These are phyloP conservation scores for Polydesmus complanatus DNA, from an alignment of 2,888 invertebrate genomes.

Conservation along the genomic window DNA sequence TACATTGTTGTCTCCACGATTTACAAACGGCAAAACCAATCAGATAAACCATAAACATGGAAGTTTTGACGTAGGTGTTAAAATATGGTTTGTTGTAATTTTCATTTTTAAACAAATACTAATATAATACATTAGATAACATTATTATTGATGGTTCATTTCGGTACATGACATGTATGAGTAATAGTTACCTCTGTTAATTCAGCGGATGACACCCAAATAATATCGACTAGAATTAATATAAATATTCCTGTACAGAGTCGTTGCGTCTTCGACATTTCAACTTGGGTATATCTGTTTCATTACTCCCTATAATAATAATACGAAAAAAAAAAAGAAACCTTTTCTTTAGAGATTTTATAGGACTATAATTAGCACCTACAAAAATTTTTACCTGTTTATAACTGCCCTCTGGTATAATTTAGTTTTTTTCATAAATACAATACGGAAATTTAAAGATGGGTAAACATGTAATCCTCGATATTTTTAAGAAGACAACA, in stretches of 20 bases:
- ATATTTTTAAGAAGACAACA: no score
- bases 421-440: no score
- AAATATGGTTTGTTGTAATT: slow-evolving; percentile 88
- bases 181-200: slow-evolving; percentile 59
- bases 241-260: slow-evolving; percentile 72
- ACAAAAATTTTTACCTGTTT: no score
- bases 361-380: no score
- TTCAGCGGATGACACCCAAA: slow-evolving; percentile 93
- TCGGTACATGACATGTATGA: background rate
- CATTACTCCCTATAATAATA: no score
- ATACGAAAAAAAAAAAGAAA: no score
- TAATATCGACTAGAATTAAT: slow-evolving; percentile 75
- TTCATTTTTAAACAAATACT: slow-evolving; percentile 74
- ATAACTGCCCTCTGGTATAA: no score
- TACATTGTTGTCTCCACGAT: slow-evolving; percentile 78
- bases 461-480: no score
- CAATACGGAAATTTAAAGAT: no score
- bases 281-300: no score
- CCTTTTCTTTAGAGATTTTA: no score
- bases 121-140: slow-evolving; percentile 31
- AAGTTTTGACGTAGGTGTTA: slow-evolving; percentile 86
- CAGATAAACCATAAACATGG: slow-evolving; percentile 82
- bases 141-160: background rate
- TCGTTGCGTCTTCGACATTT: slow-evolving; percentile 22
- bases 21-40: slow-evolving; percentile 76